Base-by-base conservation (phyloP, 2,888 invertebrate species). In the Tribolium freemani region DNA sequence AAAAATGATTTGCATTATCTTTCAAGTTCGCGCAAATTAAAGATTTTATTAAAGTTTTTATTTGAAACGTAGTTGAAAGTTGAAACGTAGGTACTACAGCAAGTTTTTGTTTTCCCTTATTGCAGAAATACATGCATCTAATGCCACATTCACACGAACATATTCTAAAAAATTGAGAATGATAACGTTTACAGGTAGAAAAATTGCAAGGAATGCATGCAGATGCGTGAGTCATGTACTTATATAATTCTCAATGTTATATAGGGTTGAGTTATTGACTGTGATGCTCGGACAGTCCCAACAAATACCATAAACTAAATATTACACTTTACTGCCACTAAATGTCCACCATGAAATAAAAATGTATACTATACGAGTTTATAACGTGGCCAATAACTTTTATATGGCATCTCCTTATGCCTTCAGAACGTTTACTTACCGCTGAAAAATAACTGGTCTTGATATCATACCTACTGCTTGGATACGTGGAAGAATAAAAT, bases 241-340 rank as follows among this genome's bases (percentile, higher is more conserved):
- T 70, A 72, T 75, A 73, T 75, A 71, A 75, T 72, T 74, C 75
- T 63, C 63, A 30, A 61, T 66, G 51, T 69, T 46, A 53, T 44
- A 51, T 21, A 30, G 46, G 57, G 58, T 64, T 74, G 75, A 78
- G 64, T 75, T 78, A 77, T 75, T 61, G 73, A 71, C 76, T 76
- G 74, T 72, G 76, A 78, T 77, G 72, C 66, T 71, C 70, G 71
- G 71, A 73, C 71, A 67, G 73, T 74, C 74, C 78, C 76, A 79
- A 77, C 78, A 78, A 79, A 80, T 76, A 78, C 74, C 77, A 78
- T 81, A 81, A 82, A 82, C 79, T 81, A 80, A 82, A 80, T 80
- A 81, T 81, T 80, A 81, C 80, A 81, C 76, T 83, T 83, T 81
- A 82, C 74, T 80, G 76, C 79, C 78, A 80, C 75, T 83, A 83